Evolutionary conservation across 2,888 invertebrate genomes (phyloP).

Genomic region (Calameuta idolon): DNA sequence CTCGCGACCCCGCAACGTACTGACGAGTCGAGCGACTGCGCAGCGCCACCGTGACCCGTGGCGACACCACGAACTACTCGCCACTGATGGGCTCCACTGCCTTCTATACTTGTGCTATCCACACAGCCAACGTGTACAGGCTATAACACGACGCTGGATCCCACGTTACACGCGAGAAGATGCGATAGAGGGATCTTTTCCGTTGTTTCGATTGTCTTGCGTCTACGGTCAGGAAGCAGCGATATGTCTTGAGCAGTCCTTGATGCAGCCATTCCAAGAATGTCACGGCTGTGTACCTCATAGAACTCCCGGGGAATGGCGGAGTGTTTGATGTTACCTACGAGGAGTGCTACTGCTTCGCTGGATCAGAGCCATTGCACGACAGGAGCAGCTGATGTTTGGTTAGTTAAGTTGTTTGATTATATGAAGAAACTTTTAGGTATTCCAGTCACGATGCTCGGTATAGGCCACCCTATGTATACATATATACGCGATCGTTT

Average conservation of each 20-base stretch:
- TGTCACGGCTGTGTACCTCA: background rate
- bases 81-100: slow-evolving; percentile 3
- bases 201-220: background rate
- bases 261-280: background rate
- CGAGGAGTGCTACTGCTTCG: background rate
- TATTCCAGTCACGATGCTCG: background rate
- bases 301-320: background rate
- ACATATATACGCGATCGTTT: background rate
- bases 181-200: background rate
- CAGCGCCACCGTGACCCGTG: slow-evolving; percentile 65
- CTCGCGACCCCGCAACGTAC: slow-evolving; percentile 65
- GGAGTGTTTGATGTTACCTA: background rate
- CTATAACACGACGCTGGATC: background rate
- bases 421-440: background rate
- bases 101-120: background rate
- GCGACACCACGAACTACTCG: slow-evolving; percentile 57
- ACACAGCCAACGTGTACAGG: background rate
- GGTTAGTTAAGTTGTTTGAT: background rate
- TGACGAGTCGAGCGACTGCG: slow-evolving; percentile 56
- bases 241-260: background rate
- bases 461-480: background rate
- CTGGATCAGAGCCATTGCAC: background rate
- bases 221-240: background rate
- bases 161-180: background rate
- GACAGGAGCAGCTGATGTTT: background rate